Evolutionary conservation across 2,113 vertebrate genomes (phyloP).

Genomic region (Plestiodon gilberti): DNA sequence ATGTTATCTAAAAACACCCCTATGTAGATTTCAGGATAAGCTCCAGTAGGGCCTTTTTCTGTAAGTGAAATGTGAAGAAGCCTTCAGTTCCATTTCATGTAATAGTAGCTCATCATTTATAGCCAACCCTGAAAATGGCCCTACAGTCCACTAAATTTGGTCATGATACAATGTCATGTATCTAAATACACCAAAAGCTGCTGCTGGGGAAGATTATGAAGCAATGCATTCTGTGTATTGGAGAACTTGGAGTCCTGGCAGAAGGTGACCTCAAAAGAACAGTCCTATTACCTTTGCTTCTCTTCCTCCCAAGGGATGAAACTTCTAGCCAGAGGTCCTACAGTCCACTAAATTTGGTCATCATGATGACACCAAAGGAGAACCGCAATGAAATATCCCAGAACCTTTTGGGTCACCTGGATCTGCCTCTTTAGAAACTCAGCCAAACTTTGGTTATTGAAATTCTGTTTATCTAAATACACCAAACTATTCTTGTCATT

Average conservation of each 20-base stretch:
- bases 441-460: background rate
- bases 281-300: background rate
- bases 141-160: background rate
- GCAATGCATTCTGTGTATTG: background rate
- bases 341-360: too few species aligned
- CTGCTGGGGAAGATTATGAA: background rate
- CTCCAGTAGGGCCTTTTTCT: background rate
- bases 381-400: background rate
- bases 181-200: too few species aligned
- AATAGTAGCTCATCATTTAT: background rate
- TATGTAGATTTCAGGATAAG: background rate
- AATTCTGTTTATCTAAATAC: background rate
- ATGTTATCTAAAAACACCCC: background rate
- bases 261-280: background rate
- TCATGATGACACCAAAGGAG: background rate
- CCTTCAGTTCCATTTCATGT: background rate
- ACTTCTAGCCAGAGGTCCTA: background rate
- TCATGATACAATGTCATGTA: too few species aligned
- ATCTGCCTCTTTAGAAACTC: background rate
- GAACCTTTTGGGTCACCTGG: background rate
- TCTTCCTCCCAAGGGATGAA: background rate
- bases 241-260: background rate
- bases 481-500: background rate
- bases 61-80: background rate
- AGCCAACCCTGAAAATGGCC: background rate